phyloP scores from a whole-genome alignment of 1,140 invertebrate species.

The Apis laboriosa region DNA sequence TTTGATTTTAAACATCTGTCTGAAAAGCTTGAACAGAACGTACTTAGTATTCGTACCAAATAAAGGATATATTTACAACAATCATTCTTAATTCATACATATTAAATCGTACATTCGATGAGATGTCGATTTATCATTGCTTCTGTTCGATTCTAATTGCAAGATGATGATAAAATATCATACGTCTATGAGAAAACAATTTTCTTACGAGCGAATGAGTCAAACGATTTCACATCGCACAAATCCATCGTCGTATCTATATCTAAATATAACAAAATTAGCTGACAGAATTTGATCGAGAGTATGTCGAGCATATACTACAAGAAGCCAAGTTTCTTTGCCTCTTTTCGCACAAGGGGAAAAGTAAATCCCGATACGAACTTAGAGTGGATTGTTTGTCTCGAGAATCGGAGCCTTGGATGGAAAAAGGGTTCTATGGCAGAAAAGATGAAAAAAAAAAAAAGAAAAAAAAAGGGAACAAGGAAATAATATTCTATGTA shows the following conservation, averaged over 20 bases:
- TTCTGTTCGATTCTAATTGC: not conserved
- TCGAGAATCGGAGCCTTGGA: conserved; percentile 36
- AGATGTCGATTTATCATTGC: not conserved
- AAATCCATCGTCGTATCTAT: not conserved
- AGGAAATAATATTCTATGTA: conserved; percentile 55
- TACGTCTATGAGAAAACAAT: not conserved
- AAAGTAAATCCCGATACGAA: conserved; percentile 20
- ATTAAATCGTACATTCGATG: not conserved
- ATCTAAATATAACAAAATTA: not conserved
- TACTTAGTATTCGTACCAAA: no score
- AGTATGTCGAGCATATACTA: not conserved
- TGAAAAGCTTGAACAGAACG: no score
- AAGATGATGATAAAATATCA: not conserved
- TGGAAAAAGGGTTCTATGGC: conserved; percentile 40
- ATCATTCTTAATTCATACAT: not conserved
- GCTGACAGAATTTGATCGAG: not conserved
- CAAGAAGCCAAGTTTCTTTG: not conserved
- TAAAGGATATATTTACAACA: no score
- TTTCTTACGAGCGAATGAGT: not conserved
- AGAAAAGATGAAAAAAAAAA: not conserved
- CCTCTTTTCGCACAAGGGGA: conserved; percentile 19
- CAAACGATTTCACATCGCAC: not conserved
- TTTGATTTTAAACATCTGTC: no score
- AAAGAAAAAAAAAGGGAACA: conserved; percentile 11
- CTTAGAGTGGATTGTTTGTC: conserved; percentile 55